Conservation (phyloP, 2,797 vertebrate genomes). For the Huso huso region DNA sequence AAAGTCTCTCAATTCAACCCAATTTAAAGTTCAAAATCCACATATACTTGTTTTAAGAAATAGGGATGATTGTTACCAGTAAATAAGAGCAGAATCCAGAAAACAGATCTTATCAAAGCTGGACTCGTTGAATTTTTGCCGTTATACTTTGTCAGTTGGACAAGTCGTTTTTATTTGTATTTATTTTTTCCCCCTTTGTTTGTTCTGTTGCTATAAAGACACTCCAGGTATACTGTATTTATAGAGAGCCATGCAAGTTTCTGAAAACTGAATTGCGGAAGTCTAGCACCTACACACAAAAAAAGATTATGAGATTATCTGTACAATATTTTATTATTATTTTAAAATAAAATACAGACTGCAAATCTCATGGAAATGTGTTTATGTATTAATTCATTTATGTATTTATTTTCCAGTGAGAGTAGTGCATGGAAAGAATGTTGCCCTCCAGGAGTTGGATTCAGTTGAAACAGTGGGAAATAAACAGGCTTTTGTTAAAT, state of each 20-base stretch:
- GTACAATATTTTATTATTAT: too few relatives aligned
- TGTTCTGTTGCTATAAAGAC: neutral
- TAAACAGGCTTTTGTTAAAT: too few relatives aligned
- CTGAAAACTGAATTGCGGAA: neutral
- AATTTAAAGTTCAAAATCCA: conserved; percentile 12
- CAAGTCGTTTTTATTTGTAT: too few relatives aligned
- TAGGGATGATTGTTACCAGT: neutral
- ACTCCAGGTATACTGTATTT: neutral
- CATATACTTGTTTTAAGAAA: conserved; percentile 3
- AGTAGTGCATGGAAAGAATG: too few relatives aligned
- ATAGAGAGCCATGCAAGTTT: neutral
- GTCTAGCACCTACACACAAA: neutral
- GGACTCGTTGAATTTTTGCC: neutral
- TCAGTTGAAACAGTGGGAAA: too few relatives aligned
- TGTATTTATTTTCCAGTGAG: too few relatives aligned
- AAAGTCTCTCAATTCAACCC: conserved; percentile 4
- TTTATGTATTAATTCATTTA: too few relatives aligned
- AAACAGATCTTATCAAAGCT: conserved; percentile 1
- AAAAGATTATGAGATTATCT: neutral
- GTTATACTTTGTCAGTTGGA: neutral
- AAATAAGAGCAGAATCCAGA: neutral
- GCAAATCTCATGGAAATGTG: too few relatives aligned
- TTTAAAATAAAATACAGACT: too few relatives aligned
- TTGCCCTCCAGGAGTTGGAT: too few relatives aligned
- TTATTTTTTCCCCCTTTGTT: too few relatives aligned